Percentiles rank a stretch among this genome's conserved stretches.
phyloP scores from a whole-genome alignment of 2,888 invertebrate species.

The Trichopoda pennipes region DNA sequence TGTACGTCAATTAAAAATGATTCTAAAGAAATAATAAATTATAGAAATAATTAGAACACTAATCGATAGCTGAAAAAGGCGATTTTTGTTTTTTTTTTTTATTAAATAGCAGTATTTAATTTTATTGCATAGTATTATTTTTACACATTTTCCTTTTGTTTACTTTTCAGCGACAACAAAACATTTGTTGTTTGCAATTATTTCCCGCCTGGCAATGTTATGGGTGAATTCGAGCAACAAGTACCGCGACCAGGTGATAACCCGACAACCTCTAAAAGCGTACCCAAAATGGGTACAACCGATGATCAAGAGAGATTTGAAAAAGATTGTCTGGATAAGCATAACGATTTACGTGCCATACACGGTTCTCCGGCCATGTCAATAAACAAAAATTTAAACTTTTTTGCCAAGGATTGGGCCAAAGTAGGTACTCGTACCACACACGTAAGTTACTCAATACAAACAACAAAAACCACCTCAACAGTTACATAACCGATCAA shows the following conservation, averaged over 20 bases:
- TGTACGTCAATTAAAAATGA: too few species aligned
- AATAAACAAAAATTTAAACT: slow-evolving; percentile 85
- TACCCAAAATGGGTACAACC: neutral
- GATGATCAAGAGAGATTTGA: slow-evolving; percentile 82
- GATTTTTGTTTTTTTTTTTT: too few species aligned
- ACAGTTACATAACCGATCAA: slow-evolving; percentile 16
- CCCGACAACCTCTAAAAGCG: neutral
- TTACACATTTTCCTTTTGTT: neutral
- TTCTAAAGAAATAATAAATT: too few species aligned
- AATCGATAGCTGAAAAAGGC: too few species aligned
- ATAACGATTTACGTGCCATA: slow-evolving; percentile 86
- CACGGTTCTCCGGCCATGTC: slow-evolving; percentile 87
- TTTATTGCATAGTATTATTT: too few species aligned
- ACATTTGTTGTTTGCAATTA: slow-evolving; percentile 92
- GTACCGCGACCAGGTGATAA: slow-evolving; percentile 82
- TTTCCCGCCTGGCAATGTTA: slow-evolving; percentile 93
- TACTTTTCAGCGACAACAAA: slow-evolving; percentile 83
- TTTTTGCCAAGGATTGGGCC: slow-evolving; percentile 88
- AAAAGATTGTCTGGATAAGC: slow-evolving; percentile 86
- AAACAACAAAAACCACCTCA: slow-evolving; percentile 38
- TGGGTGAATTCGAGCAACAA: slow-evolving; percentile 87
- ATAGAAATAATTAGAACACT: too few species aligned
- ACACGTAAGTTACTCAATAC: slow-evolving; percentile 26
- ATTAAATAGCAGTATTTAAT: too few species aligned
- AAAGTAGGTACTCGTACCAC: slow-evolving; percentile 79